Conservation (phyloP, 2,113 vertebrate genomes). For the Antennarius striatus region DNA sequence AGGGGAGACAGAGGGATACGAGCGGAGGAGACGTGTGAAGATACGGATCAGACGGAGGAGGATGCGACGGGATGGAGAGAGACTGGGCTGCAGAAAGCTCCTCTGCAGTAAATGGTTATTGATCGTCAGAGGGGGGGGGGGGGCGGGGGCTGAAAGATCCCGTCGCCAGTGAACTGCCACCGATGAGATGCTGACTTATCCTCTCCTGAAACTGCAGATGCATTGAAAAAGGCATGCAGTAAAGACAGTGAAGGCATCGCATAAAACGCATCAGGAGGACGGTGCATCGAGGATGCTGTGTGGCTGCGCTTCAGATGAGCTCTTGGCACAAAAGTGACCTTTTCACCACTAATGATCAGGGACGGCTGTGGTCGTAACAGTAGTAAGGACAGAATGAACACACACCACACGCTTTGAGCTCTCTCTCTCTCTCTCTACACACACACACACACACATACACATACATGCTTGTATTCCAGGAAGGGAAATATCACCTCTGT, state of each 20-base stretch:
- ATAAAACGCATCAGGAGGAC: not conserved
- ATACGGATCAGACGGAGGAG: slow-evolving; percentile 12
- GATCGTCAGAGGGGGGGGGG: slow-evolving; percentile 35
- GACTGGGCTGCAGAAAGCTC: slow-evolving; percentile 50
- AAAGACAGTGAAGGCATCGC: not conserved
- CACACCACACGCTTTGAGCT: slow-evolving; percentile 11
- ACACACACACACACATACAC: slow-evolving; percentile 10
- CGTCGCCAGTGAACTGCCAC: slow-evolving; percentile 22
- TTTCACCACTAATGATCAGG: slow-evolving; percentile 57
- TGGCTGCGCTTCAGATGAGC: slow-evolving; percentile 6
- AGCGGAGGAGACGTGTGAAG: slow-evolving; percentile 33
- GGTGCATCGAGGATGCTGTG: not conserved
- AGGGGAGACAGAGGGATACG: slow-evolving; percentile 31
- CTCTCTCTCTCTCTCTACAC: not conserved
- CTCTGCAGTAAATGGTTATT: slow-evolving; percentile 73
- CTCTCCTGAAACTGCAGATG: not conserved
- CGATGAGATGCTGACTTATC: slow-evolving; percentile 38
- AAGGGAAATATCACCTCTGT: slow-evolving; percentile 58
- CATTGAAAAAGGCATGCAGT: not conserved
- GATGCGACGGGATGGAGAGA: slow-evolving; percentile 42
- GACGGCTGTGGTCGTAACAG: slow-evolving; percentile 51
- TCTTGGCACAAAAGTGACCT: slow-evolving; percentile 52
- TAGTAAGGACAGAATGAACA: slow-evolving; percentile 29
- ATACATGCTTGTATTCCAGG: slow-evolving; percentile 21
- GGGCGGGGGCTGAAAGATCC: slow-evolving; percentile 37